Conservation (phyloP, 2,888 invertebrate species). For the Euproctis similis region DNA sequence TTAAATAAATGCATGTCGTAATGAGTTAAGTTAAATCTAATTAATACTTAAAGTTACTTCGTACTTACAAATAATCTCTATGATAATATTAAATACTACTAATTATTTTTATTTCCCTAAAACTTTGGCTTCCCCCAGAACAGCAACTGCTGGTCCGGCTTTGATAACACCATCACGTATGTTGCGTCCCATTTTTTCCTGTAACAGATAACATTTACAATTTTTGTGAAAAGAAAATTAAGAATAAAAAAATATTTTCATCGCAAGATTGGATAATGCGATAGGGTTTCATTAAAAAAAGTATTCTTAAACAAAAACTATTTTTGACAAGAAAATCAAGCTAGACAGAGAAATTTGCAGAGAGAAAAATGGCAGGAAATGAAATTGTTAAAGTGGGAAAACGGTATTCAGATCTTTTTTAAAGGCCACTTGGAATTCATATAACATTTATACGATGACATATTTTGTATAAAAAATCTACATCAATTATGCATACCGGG, state of each 20-base stretch:
- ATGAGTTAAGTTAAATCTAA: too few species aligned
- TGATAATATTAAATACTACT: neutral
- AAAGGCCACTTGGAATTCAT: too few species aligned
- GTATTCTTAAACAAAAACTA: neutral
- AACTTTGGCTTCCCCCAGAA: conserved; percentile 31
- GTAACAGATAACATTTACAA: conserved; percentile 17
- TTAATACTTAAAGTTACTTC: too few species aligned
- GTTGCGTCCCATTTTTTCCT: conserved; percentile 49
- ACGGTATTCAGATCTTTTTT: too few species aligned
- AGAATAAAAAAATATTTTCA: neutral
- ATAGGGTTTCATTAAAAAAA: neutral
- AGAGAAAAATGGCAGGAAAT: too few species aligned
- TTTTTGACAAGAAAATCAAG: too few species aligned
- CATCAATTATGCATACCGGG: too few species aligned
- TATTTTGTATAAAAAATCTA: too few species aligned
- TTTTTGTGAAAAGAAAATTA: neutral
- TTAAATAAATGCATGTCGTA: too few species aligned
- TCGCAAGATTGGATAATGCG: neutral
- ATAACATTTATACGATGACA: too few species aligned
- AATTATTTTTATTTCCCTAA: conserved; percentile 14
- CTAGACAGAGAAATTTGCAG: neutral
- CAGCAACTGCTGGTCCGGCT: conserved; percentile 40
- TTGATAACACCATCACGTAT: conserved; percentile 48
- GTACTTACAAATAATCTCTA: neutral
- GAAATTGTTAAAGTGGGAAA: too few species aligned